Percentiles rank a stretch among this genome's conserved stretches.
These are phyloP conservation scores for Enteromius viviparus DNA, from an alignment of 2,797 vertebrate species.

Conservation along the genomic window DNA sequence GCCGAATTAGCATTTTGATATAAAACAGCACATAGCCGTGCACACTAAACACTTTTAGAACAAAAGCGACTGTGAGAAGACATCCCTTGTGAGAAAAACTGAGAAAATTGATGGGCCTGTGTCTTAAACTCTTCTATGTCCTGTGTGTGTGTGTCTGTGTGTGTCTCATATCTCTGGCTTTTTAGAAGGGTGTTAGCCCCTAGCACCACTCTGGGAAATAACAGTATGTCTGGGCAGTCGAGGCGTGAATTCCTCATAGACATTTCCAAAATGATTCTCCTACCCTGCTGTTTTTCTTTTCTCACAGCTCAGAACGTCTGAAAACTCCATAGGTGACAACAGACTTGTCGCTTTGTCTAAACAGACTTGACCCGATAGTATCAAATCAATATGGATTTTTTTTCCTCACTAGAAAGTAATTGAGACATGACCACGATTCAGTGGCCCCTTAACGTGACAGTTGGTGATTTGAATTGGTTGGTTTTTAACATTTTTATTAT, in stretches of 20 bases:
- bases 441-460: background rate
- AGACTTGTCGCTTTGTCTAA: slow-evolving; percentile 34
- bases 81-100: slow-evolving; percentile 15
- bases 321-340: slow-evolving; percentile 21
- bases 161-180: slow-evolving; percentile 12
- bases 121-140: slow-evolving; percentile 8
- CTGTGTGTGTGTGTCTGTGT: slow-evolving; percentile 20
- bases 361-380: slow-evolving; percentile 16
- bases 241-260: slow-evolving; percentile 49
- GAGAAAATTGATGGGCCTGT: slow-evolving; percentile 27
- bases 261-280: slow-evolving; percentile 35
- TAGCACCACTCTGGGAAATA: slow-evolving; percentile 46
- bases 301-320: slow-evolving; percentile 15
- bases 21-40: slow-evolving; percentile 33
- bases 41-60: slow-evolving; percentile 25
- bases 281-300: slow-evolving; percentile 33
- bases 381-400: slow-evolving; percentile 35
- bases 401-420: slow-evolving; percentile 16
- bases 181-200: slow-evolving; percentile 43
- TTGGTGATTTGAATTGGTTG: background rate
- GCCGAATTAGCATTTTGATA: slow-evolving; percentile 40
- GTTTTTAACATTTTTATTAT: too few relatives aligned
- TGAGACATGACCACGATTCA: slow-evolving; percentile 21
- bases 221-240: slow-evolving; percentile 42
- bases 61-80: slow-evolving; percentile 38